Percentiles rank a stretch among this genome's conserved stretches.
phyloP scores from a whole-genome alignment of 2,113 vertebrate species.

The Eleginops maclovinus region DNA sequence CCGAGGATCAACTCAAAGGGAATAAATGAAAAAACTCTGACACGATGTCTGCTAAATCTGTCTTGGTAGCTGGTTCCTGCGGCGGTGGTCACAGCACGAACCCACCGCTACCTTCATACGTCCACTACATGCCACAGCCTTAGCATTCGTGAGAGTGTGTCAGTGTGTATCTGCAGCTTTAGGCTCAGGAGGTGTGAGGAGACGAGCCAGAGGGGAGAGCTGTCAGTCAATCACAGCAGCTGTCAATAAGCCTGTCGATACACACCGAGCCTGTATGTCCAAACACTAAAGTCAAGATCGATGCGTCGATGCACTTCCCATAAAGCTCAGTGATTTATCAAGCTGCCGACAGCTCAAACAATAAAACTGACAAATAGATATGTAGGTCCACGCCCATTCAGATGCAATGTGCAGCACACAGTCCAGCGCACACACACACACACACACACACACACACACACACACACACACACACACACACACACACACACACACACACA shows the following conservation, averaged over 20 bases:
- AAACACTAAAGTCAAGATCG: slow-evolving; percentile 62
- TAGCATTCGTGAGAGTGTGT: not conserved
- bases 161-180: not conserved
- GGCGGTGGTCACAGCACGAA: slow-evolving; percentile 25
- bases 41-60: slow-evolving; percentile 10
- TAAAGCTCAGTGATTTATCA: slow-evolving; percentile 68
- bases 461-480: slow-evolving; percentile 26
- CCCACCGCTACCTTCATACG: slow-evolving; percentile 15
- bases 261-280: slow-evolving; percentile 51
- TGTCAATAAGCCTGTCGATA: slow-evolving; percentile 63
- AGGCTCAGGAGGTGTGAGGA: not conserved
- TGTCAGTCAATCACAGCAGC: slow-evolving; percentile 57
- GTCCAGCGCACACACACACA: not conserved
- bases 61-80: slow-evolving; percentile 35
- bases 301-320: slow-evolving; percentile 60
- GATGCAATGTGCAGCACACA: slow-evolving; percentile 6
- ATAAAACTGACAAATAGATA: slow-evolving; percentile 73
- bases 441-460: slow-evolving; percentile 22
- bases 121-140: slow-evolving; percentile 18
- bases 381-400: slow-evolving; percentile 61
- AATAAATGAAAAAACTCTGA: slow-evolving; percentile 22
- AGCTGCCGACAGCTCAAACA: slow-evolving; percentile 48
- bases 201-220: slow-evolving; percentile 14
- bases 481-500: slow-evolving; percentile 9
- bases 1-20: slow-evolving; percentile 28